Percentiles rank a stretch among this genome's conserved stretches.
phyloP scores from a whole-genome alignment of 2,888 invertebrate genomes.

The Xestia rhomboidea region DNA sequence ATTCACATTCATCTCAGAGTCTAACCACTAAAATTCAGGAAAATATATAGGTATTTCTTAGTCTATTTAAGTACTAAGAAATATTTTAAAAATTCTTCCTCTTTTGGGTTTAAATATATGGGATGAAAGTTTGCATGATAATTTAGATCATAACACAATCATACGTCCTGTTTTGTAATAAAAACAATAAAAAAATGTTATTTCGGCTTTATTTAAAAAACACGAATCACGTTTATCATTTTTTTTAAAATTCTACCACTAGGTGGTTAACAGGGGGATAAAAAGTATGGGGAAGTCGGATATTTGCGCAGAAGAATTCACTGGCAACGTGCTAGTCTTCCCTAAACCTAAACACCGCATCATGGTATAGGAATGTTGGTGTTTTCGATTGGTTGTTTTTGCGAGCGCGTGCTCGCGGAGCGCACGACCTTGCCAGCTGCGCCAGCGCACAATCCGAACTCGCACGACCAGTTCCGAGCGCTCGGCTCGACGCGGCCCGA shows the following conservation, averaged over 20 bases:
- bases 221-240: background rate
- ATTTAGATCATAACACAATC: background rate
- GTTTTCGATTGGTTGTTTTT: constrained; percentile 82
- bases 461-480: constrained; percentile 83
- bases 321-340: constrained; percentile 53
- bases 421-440: constrained; percentile 88
- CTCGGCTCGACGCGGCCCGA: constrained; percentile 52
- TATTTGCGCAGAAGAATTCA: background rate
- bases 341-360: constrained; percentile 76
- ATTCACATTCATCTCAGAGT: constrained; percentile 7
- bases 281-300: background rate
- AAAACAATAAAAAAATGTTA: background rate
- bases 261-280: too few species aligned
- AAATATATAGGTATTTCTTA: background rate
- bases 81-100: too few species aligned
- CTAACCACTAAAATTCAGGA: background rate
- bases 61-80: too few species aligned
- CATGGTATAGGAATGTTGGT: constrained; percentile 79
- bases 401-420: constrained; percentile 79
- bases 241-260: background rate
- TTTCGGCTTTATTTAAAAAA: background rate
- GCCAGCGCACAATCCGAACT: constrained; percentile 80
- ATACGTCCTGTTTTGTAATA: too few species aligned
- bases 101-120: too few species aligned
- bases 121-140: background rate